Base-by-base conservation (phyloP, 2,888 invertebrate genomes). In the Teleiodes luculella region DNA sequence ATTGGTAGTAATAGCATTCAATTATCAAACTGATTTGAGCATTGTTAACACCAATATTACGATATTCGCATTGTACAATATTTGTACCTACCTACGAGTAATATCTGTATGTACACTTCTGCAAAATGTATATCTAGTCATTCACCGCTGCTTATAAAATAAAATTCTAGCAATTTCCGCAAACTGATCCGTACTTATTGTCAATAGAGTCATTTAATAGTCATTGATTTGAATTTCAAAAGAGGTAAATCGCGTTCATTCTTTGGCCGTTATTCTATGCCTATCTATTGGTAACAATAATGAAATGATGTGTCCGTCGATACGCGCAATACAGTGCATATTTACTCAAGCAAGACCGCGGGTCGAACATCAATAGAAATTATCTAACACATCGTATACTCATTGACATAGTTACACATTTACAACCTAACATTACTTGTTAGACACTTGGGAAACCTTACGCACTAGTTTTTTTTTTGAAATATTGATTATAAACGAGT, bases 361-460 rank as follows among this genome's bases (percentile, higher is more conserved):
- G 43, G 31, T 14, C 31, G 13, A 31, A 31, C 46, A 46, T 49
- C 48, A 24, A 49, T 24, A 49, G 20, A 20, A 35, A 37, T 50
- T 50, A 50, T 50, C 39, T 50, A 50, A 50, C 50, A 48, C 48
- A 36, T 48, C 48, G 11, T 39, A 36, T 35, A 20, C 20, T 24
- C 20, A 48, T 47, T 48, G 48, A 48, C 48, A 48, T 36, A 35
- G 36, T 48, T 48, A 47, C 31, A 18, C 31, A 47, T 33, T 47
- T 47, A 47, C 33, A 33, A 47, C 33, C 47, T 47, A 16, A 47
- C 18, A 47, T 47, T 47, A 47, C 33, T 18, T 47, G 33, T 24
- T 20, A n/a, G 43, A 1, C 13, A 43, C 43, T 43, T 43, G 28
- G 20, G 46, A 30, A 46, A 46, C 30, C 31, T 13, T 36, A 48